Conservation (phyloP, 2,113 vertebrate species). For the Lepisosteus osseus region DNA sequence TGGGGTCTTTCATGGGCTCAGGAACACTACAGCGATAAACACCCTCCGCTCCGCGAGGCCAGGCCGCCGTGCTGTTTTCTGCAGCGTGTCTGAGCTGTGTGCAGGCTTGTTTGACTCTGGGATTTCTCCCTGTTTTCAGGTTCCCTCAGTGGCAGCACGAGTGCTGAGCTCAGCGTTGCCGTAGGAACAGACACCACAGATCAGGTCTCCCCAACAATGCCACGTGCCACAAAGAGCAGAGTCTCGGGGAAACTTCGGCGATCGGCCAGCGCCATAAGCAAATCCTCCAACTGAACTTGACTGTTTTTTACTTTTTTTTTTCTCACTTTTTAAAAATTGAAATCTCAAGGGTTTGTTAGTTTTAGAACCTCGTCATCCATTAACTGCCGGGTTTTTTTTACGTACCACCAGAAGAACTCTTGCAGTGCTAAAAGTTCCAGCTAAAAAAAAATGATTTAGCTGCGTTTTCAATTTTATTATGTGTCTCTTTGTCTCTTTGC, state of each 20-base stretch:
- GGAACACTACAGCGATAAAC: too few species aligned
- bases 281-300: conserved; percentile 61
- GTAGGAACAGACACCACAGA: conserved; percentile 46
- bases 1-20: too few species aligned
- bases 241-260: conserved; percentile 62
- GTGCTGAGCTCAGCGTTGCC: conserved; percentile 50
- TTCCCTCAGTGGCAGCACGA: conserved; percentile 67
- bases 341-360: too few species aligned
- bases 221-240: conserved; percentile 59
- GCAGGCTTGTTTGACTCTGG: conserved; percentile 13
- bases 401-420: too few species aligned
- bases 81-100: background rate
- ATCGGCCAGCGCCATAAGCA: conserved; percentile 71
- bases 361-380: too few species aligned
- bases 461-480: too few species aligned
- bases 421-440: too few species aligned
- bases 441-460: too few species aligned
- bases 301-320: conserved; percentile 1
- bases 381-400: too few species aligned
- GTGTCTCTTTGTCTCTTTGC: too few species aligned
- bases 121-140: conserved; percentile 59
- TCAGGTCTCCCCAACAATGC: conserved; percentile 60
- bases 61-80: background rate
- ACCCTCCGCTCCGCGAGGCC: too few species aligned
- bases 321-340: too few species aligned